Percentiles rank a stretch among this genome's conserved stretches.
Conservation (phyloP, 1,140 invertebrate species). For the Drosophila lowei region DNA sequence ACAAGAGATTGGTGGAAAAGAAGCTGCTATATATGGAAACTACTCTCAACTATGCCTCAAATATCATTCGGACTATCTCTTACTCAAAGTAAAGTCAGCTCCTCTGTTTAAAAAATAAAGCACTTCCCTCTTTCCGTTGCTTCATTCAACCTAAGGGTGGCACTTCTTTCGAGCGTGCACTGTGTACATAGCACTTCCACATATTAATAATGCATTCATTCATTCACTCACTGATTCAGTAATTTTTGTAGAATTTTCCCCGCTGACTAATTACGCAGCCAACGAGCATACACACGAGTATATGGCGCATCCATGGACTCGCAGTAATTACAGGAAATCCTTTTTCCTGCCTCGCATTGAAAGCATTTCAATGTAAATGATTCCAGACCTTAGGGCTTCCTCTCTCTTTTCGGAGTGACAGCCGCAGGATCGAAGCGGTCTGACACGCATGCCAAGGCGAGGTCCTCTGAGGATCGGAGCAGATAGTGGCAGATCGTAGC, state of each 20-base stretch:
- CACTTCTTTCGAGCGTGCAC: no score
- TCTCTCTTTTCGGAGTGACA: slow-evolving; percentile 31
- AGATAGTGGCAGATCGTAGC: slow-evolving; percentile 26
- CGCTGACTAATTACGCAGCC: slow-evolving; percentile 63
- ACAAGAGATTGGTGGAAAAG: no score
- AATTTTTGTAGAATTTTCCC: background rate
- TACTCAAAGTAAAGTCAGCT: no score
- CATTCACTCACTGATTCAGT: slow-evolving; percentile 43
- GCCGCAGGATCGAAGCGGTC: slow-evolving; percentile 18
- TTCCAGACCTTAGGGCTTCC: slow-evolving; percentile 32
- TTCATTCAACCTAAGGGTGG: no score
- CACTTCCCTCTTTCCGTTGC: no score
- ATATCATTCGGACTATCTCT: no score
- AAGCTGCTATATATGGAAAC: no score
- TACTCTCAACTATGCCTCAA: no score
- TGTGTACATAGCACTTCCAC: slow-evolving; percentile 14
- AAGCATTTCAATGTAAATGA: slow-evolving; percentile 32
- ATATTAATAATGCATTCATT: slow-evolving; percentile 55
- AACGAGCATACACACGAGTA: no score
- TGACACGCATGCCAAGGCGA: slow-evolving; percentile 39
- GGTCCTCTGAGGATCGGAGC: slow-evolving; percentile 17
- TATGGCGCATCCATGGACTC: slow-evolving; percentile 14
- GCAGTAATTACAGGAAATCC: slow-evolving; percentile 76
- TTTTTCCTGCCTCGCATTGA: slow-evolving; percentile 56
- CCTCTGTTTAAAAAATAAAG: no score